A percentile compares a stretch with the other conserved stretches of the same genome.
phyloP scores from a whole-genome alignment of 2,113 vertebrate genomes.

The Seriola quinqueradiata region DNA sequence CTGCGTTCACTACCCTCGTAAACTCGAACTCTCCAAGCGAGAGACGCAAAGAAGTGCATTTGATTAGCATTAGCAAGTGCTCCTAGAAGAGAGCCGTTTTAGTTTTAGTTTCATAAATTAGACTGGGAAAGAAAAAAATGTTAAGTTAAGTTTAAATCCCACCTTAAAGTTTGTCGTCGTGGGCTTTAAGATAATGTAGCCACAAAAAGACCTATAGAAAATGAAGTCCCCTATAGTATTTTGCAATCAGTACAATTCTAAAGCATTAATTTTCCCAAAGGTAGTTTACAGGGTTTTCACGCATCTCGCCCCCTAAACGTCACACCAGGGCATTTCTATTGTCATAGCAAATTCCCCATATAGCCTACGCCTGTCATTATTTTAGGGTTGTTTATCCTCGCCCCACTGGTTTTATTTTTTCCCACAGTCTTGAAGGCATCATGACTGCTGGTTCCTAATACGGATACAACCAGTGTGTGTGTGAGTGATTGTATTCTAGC shows the following conservation, averaged over 20 bases:
- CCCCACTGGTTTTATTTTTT: neutral
- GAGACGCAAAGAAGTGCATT: neutral
- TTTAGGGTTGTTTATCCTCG: neutral
- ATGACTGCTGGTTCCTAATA: neutral
- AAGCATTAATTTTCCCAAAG: conserved; percentile 26
- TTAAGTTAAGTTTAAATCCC: neutral
- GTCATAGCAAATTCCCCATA: conserved; percentile 53
- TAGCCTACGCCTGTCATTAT: neutral
- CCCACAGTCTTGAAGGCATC: conserved; percentile 24
- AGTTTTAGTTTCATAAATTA: neutral
- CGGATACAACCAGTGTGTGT: neutral
- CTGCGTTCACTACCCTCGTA: conserved; percentile 40
- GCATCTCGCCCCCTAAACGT: conserved; percentile 19
- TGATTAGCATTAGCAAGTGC: too few relatives aligned
- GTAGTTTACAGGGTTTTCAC: conserved; percentile 49
- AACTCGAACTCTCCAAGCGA: neutral
- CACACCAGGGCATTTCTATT: conserved; percentile 12
- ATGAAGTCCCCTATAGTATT: neutral
- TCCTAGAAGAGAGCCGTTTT: neutral
- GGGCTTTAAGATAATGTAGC: neutral
- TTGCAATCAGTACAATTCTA: neutral
- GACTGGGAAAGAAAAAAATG: neutral
- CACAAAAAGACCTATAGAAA: neutral
- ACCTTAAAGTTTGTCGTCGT: neutral
- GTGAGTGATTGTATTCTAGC: neutral